Conservation (phyloP, 2,113 vertebrate species). For the Prunella himalayana region DNA sequence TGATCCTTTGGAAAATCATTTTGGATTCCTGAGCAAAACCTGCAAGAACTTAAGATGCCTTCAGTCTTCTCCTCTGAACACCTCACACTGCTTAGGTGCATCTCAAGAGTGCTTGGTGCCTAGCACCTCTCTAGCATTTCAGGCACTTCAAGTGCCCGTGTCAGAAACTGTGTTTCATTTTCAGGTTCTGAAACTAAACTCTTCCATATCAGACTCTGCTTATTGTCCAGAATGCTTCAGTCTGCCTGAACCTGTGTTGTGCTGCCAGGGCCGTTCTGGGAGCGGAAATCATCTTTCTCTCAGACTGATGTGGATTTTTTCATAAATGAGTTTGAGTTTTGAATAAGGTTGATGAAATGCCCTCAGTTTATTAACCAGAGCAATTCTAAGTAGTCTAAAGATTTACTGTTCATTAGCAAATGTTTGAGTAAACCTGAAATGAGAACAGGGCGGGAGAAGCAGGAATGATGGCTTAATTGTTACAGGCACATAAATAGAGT, state of each 20-base stretch:
- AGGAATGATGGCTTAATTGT: neutral
- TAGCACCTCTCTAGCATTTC: neutral
- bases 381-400: neutral
- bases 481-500: neutral
- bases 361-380: slow-evolving; percentile 9
- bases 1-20: neutral
- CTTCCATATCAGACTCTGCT: neutral
- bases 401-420: slow-evolving; percentile 35
- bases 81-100: neutral
- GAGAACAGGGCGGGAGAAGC: neutral
- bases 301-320: neutral
- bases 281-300: neutral
- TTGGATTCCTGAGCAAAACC: neutral
- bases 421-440: neutral
- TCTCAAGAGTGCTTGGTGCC: neutral
- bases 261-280: neutral
- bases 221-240: neutral
- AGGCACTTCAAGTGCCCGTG: neutral
- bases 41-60: neutral
- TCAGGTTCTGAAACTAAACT: neutral
- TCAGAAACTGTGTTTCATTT: neutral
- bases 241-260: neutral
- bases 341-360: neutral
- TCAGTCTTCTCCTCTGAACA: neutral
- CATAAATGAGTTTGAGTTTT: neutral